phyloP scores from a whole-genome alignment of 2,113 vertebrate species.

The Tupaia tana region DNA sequence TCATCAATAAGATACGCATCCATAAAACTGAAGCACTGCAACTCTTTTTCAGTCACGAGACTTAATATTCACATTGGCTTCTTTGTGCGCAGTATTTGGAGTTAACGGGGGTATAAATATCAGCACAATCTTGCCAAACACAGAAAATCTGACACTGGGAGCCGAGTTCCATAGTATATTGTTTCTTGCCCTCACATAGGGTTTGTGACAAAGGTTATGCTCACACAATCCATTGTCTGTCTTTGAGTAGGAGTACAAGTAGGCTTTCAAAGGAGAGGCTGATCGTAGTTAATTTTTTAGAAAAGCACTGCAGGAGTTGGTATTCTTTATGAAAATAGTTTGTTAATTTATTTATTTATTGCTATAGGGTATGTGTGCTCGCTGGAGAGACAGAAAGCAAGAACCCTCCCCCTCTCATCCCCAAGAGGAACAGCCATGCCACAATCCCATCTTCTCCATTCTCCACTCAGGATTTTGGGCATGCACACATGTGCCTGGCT shows the following conservation, averaged over 20 bases:
- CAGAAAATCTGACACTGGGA: not conserved
- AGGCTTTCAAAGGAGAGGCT: conserved; percentile 35
- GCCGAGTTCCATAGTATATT: not conserved
- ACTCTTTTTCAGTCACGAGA: not conserved
- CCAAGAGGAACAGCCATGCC: too few relatives aligned
- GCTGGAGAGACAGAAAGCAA: too few relatives aligned
- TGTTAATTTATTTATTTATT: too few relatives aligned
- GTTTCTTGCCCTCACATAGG: not conserved
- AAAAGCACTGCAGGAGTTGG: not conserved
- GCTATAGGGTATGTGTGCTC: too few relatives aligned
- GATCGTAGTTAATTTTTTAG: conserved; percentile 40
- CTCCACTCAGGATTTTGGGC: too few relatives aligned
- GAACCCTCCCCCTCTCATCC: too few relatives aligned
- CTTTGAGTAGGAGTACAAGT: conserved; percentile 46
- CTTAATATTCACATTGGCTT: not conserved
- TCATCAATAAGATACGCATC: not conserved
- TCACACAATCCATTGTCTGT: conserved; percentile 31
- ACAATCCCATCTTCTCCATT: too few relatives aligned
- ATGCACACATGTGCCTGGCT: too few relatives aligned
- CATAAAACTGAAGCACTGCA: not conserved
- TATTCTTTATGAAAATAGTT: not conserved
- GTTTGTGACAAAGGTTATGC: conserved; percentile 36
- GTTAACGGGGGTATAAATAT: conserved; percentile 6
- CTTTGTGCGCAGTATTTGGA: conserved; percentile 3
- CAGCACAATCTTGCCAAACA: not conserved